Conservation (phyloP, 1,140 invertebrate species). For the Catajapyx aquilonaris region DNA sequence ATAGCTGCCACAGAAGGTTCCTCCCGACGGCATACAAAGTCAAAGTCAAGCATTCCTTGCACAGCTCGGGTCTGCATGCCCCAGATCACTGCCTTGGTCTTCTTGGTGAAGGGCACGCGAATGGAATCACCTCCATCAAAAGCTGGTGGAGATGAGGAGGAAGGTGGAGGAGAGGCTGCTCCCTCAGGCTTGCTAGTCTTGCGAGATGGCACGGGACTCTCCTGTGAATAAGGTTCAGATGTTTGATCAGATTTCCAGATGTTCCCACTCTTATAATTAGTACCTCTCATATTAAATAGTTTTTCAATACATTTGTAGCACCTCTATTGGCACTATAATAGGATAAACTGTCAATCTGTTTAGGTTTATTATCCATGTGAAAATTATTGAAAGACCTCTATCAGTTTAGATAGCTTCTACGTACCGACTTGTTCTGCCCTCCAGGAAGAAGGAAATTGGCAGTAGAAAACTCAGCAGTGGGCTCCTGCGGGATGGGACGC, state of each 20-base stretch:
- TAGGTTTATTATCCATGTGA: no score
- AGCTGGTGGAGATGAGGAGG: slow-evolving; percentile 9
- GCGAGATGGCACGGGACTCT: slow-evolving; percentile 9
- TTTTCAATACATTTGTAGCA: no score
- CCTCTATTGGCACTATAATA: no score
- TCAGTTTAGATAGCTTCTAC: no score
- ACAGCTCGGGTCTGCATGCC: slow-evolving; percentile 98
- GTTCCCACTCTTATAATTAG: no score
- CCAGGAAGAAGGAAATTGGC: slow-evolving; percentile 85
- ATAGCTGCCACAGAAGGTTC: slow-evolving; percentile 83
- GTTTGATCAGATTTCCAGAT: no score
- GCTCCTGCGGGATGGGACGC: slow-evolving; percentile 52
- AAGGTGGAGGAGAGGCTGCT: no score
- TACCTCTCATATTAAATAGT: no score
- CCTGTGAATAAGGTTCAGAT: slow-evolving; percentile 8
- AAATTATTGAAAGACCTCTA: no score
- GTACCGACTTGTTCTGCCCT: slow-evolving; percentile 29
- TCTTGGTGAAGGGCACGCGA: slow-evolving; percentile 41
- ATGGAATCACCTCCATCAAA: no score
- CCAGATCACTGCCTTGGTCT: slow-evolving; percentile 92
- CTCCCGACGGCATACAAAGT: slow-evolving; percentile 84
- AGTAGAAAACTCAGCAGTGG: slow-evolving; percentile 47
- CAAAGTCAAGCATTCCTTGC: slow-evolving; percentile 95
- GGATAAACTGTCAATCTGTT: no score
- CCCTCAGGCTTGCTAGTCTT: no score